A percentile compares a stretch with the other conserved stretches of the same genome.
These are phyloP conservation scores for Lydus trimaculatus DNA, from an alignment of 2,888 invertebrate species.

Conservation along the genomic window DNA sequence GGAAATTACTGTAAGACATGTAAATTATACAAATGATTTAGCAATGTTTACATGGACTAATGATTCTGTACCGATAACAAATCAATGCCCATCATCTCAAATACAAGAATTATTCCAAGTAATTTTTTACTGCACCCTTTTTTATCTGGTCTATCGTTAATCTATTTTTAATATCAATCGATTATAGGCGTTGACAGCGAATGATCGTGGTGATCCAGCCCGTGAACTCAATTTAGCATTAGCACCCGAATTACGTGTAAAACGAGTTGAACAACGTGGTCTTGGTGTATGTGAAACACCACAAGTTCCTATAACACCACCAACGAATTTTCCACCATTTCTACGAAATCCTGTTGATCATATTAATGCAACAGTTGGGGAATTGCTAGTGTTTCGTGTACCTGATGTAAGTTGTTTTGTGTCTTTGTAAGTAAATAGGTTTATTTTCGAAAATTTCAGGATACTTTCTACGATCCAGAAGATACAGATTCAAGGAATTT, in stretches of 20 bases:
- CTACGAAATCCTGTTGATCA: conserved; percentile 86
- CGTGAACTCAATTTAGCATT: conserved; percentile 68
- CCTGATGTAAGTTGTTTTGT: conserved; percentile 69
- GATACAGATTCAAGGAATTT: conserved; percentile 79
- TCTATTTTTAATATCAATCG: conserved; percentile 5
- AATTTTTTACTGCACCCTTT: conserved; percentile 37
- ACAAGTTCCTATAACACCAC: conserved; percentile 55
- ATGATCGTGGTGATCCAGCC: conserved; percentile 68
- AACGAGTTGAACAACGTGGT: conserved; percentile 71
- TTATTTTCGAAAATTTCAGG: conserved; percentile 61
- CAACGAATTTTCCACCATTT: conserved; percentile 66
- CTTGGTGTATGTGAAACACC: conserved; percentile 72
- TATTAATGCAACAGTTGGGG: conserved; percentile 82
- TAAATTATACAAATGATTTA: conserved; percentile 67
- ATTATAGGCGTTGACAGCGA: conserved; percentile 62
- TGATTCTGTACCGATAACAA: conserved; percentile 77
- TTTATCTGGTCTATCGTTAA: neutral
- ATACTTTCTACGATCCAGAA: conserved; percentile 90
- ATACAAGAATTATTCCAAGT: conserved; percentile 56
- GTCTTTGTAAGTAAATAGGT: neutral
- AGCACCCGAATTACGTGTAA: conserved; percentile 71
- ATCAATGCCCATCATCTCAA: conserved; percentile 78
- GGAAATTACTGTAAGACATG: conserved; percentile 74
- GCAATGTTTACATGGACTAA: conserved; percentile 85
- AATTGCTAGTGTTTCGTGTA: conserved; percentile 80